These are phyloP conservation scores for Albula goreensis DNA, from an alignment of 2,113 vertebrate genomes.

Conservation along the genomic window DNA sequence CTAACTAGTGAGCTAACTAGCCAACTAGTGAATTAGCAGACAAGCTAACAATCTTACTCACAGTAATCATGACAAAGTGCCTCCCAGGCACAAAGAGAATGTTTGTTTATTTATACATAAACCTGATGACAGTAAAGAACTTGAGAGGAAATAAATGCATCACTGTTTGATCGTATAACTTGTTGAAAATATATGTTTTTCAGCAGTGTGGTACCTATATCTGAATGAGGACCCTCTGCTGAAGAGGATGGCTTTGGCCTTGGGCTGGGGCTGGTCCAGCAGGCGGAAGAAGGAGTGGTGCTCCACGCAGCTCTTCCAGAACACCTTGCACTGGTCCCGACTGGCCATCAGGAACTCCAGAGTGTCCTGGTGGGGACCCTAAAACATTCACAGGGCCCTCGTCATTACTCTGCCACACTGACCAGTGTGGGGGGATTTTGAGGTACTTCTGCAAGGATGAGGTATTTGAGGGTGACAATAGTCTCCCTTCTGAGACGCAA, in stretches of 20 bases:
- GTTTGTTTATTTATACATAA: background rate
- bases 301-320: conserved; percentile 84
- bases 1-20: no score
- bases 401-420: background rate
- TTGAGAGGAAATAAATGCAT: no score
- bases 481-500: background rate
- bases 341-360: conserved; percentile 77
- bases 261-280: conserved; percentile 73
- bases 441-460: no score
- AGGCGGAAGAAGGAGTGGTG: conserved; percentile 80
- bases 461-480: no score
- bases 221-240: conserved; percentile 70
- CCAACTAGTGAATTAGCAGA: no score
- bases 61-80: no score
- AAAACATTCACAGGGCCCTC: background rate
- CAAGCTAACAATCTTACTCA: no score
- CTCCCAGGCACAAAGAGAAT: background rate
- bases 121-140: no score
- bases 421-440: background rate
- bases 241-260: conserved; percentile 28
- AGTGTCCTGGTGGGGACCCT: conserved; percentile 76
- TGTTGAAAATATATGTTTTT: no score
- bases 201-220: conserved; percentile 71
- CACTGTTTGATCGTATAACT: no score
- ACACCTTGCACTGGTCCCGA: conserved; percentile 79